phyloP scores from a whole-genome alignment of 53 echinoderm and acorn worm species.

The Stichopus horrens region DNA sequence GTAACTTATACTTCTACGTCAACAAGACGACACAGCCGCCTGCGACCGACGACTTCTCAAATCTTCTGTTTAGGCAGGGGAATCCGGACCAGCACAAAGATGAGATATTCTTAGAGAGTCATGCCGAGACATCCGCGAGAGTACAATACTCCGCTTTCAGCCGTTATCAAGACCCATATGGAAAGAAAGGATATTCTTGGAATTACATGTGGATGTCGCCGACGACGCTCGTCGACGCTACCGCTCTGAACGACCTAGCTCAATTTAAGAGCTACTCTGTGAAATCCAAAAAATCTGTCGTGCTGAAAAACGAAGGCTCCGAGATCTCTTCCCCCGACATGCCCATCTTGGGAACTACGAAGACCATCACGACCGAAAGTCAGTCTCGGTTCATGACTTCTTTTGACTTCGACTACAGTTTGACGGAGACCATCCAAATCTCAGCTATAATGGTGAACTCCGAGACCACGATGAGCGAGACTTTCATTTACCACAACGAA shows the following conservation, averaged over 20 bases:
- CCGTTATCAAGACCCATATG: background rate
- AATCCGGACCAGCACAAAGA: background rate
- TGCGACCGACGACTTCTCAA: background rate
- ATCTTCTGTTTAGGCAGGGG: background rate
- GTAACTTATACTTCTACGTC: background rate
- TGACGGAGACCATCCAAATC: background rate
- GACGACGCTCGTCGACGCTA: background rate
- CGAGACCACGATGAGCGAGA: background rate
- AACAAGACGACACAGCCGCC: background rate
- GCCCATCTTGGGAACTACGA: background rate
- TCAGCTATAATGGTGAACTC: background rate
- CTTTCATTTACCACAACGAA: slow-evolving; percentile 8
- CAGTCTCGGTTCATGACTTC: background rate
- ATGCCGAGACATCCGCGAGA: background rate
- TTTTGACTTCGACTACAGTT: background rate
- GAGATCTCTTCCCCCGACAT: background rate
- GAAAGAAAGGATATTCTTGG: background rate
- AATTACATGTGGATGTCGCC: background rate
- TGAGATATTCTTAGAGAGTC: background rate
- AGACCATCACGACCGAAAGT: background rate
- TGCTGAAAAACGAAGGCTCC: background rate
- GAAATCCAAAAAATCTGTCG: background rate
- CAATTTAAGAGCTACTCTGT: background rate
- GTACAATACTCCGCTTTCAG: background rate
- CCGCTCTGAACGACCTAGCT: background rate